Evolutionary conservation across 2,888 invertebrate species (phyloP), one percentile per base, ranked within the genome.

Genomic region (Athalia rosae): DNA sequence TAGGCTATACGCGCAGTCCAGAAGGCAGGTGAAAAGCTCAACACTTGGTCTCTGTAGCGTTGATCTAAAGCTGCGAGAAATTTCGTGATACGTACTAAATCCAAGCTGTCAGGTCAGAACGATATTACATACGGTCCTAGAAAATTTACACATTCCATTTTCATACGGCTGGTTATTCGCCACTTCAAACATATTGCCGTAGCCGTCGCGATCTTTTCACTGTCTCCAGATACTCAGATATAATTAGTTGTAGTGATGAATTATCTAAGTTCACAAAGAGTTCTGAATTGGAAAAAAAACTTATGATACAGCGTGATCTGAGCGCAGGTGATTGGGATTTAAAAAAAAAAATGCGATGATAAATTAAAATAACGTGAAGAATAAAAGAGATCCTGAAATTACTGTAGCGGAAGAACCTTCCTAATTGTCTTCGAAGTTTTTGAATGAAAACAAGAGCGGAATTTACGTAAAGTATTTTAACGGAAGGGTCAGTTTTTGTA

Each of bases 341-440:
- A n/a, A 28, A 28, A 28, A 28, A 28, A n/a, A 28, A 28, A 28
- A 28, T 28, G 28, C 28, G 28, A 28, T 2, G 28, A 28, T 2
- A 28, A 28, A 28, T 28, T 28, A 28, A 28, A 28, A 53, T 11
- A 47, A 9, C 8, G 8, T 1, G 15, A 47, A 6, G 48, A 43
- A 15, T 47, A 66, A n/a, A 47, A 47, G 8, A 67, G 15, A 67
- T 41, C 50, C 13, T 50, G 50, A 67, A 41, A 53, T 8, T 53
- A 53, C 64, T 64, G 47, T 64, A 28, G 28, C 1, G 8, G 50
- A 11, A 64, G 47, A 64, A 64, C 13, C 45, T 64, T 45, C 64
- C 47, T 64, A 64, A 64, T 64, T 64, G 64, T 64, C 64, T 64
- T 64, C 11, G 64, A 64, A 64, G 47, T 47, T 64, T 64, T 13